phyloP scores from a whole-genome alignment of 2,888 invertebrate species.

The Homarus gammarus region DNA sequence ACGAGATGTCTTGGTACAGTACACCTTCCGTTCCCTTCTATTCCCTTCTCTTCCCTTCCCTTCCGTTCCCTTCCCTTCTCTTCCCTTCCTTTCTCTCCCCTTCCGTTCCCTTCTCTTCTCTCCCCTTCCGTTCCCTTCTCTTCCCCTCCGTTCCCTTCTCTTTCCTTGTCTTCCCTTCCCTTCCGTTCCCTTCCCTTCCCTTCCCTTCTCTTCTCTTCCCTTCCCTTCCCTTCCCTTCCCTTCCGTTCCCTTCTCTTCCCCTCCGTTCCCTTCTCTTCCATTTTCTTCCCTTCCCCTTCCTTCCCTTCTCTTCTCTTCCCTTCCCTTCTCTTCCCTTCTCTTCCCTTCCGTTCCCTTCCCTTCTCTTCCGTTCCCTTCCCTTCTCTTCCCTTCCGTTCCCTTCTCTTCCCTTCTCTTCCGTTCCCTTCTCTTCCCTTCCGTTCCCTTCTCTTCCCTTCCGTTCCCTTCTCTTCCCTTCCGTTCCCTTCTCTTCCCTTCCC shows the following conservation, averaged over 20 bases:
- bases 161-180: neutral
- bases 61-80: no score
- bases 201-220: neutral
- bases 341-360: neutral
- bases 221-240: neutral
- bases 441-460: neutral
- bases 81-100: no score
- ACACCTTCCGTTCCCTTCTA: no score
- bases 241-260: neutral
- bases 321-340: neutral
- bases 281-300: neutral
- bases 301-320: neutral
- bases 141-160: no score
- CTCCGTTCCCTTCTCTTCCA: neutral
- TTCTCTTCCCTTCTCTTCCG: neutral
- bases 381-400: neutral
- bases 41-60: no score
- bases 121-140: no score
- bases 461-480: slow-evolving; percentile 3
- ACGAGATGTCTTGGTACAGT: no score
- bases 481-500: neutral
- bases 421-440: slow-evolving; percentile 2
- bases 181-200: neutral
- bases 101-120: no score
- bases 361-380: neutral